Base-by-base conservation (phyloP, 2,888 invertebrate genomes). In the Aethes cnicana region DNA sequence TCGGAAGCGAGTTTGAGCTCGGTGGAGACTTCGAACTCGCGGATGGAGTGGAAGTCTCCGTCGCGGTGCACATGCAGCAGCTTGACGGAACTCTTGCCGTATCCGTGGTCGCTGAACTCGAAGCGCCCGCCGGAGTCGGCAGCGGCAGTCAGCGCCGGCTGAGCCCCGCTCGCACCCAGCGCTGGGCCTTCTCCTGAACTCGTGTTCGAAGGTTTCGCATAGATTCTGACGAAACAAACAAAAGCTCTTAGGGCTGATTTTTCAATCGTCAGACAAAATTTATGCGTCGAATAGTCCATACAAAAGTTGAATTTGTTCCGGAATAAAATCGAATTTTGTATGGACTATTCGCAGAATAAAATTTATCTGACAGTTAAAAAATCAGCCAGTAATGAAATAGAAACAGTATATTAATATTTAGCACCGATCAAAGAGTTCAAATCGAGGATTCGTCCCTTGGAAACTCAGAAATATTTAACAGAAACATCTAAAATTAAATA, bases 11-110 rank as follows among this genome's bases (percentile, higher is more conserved):
- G 81, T 61, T 94, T 93, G 36, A 96, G 83, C 62, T 93, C 93
- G 0, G 94, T 95, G 64, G 91, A 83, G 47, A 89, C 94, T 81
- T 95, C 95, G 66, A 93, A 92, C 72, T 96, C 95, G 55, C 94
- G 91, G 57, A 95, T 93, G 58, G 91, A 90, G 70, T 95, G 95
- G 56, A 90, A 90, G 1, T 91, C 88, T 12, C 93, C 93, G 43
- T 94, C 91, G 28, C 94, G 91, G 55, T 91, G 89, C 2, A 95
- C 93, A 69, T 95, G 93, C 54, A 96, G 83, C 6, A 96, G 84
- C 69, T 95, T 95, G 4, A 96, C 92, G 62, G 91, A 90, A 72
- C 93, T 92, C 82, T 96, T 96, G 39, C 96, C 96, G 70, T 94
- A 94, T 9, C 93, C 93, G 57, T 93, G 91, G 60, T 93, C 90